Evolutionary conservation across 1,140 invertebrate species (phyloP), one percentile per base, ranked within the genome.

Genomic region (Mesaphorura yosii): DNA sequence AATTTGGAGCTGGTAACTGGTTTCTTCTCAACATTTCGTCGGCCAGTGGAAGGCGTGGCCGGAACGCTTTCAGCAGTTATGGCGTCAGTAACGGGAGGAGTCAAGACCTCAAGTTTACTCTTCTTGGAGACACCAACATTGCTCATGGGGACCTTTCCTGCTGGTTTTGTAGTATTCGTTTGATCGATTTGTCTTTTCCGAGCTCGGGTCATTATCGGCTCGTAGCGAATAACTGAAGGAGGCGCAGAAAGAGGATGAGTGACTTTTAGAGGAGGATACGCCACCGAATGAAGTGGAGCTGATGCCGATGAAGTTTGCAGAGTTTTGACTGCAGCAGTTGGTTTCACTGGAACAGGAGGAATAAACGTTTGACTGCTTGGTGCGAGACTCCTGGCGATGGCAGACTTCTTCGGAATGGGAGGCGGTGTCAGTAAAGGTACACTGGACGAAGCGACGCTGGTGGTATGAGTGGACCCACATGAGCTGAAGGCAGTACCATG

Each of bases 121-220:
- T n/a, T n/a, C 10, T 34, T 10, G 10, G 10, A 10, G n/a, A 10
- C 10, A 10, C 31, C 31, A 34, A 10, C 10, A 34, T n/a, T 34
- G 10, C 31, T 10, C 10, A 10, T 10, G 31, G 31, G 10, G n/a
- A 34, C 10, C 10, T n/a, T 34, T 34, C n/a, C 31, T 27, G 44
- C 23, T 4, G 10, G 23, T 4, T 26, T 7, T 26, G 23, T 12
- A 17, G 44, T 20, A 14, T 22, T 12, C 12, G 7, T 23, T 51
- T 59, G 48, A 29, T 59, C 57, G 52, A 57, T 54, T 41, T 50
- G 53, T 38, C 60, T 31, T 48, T 62, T 62, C 42, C 60, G 53
- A 3, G 60, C 44, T 15, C 60, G n/a, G 2, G 60, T 62, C 60
- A 62, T 62, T 17, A 62, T 62, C 1, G 60, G 60, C 27, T 62